These are phyloP conservation scores for Theodoxus fluviatilis DNA, from an alignment of 2,888 invertebrate species.

Conservation along the genomic window DNA sequence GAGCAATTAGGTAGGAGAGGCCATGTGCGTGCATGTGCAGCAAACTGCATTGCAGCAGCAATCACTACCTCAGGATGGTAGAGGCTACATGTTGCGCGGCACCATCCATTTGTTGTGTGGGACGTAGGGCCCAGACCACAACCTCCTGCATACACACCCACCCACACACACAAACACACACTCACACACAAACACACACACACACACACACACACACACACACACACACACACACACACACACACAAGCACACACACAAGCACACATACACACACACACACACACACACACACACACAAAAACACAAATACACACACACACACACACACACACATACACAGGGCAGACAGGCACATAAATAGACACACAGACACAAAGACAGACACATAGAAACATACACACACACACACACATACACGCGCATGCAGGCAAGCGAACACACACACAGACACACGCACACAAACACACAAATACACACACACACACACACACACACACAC, in stretches of 20 bases:
- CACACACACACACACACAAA: neutral
- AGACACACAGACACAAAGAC: neutral
- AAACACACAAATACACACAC: no score
- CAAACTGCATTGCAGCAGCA: no score
- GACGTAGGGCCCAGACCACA: no score
- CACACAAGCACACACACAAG: neutral
- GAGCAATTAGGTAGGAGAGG: no score
- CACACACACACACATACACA: neutral
- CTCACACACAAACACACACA: neutral
- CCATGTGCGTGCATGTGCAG: no score
- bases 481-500: no score
- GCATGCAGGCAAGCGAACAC: constrained; percentile 9
- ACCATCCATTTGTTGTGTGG: no score
- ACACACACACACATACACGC: neutral
- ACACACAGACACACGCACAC: no score
- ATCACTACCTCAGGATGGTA: no score
- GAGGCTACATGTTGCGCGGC: no score
- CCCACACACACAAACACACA: neutral
- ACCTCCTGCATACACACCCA: no score
- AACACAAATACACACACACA: neutral
- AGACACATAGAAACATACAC: neutral
- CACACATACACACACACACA: neutral
- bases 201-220: neutral
- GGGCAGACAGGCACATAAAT: neutral
- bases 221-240: neutral